phyloP scores from a whole-genome alignment of 2,113 vertebrate species.

The Gyps fulvus region DNA sequence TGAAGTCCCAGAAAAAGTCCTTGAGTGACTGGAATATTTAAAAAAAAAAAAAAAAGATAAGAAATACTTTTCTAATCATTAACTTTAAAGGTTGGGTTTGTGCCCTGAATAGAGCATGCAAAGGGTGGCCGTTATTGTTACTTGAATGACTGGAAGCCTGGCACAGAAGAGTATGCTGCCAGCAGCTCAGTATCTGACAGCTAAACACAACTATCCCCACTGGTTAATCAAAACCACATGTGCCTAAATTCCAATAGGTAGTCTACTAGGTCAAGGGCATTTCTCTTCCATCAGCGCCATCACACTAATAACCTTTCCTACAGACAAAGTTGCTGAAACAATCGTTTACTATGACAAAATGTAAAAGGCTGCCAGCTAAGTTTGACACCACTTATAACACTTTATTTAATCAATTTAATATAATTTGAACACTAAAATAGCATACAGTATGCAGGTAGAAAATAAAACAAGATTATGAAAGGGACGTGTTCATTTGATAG shows the following conservation, averaged over 20 bases:
- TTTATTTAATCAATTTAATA: neutral
- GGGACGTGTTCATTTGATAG: neutral
- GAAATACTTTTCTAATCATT: neutral
- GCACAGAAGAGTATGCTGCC: neutral
- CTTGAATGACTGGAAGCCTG: neutral
- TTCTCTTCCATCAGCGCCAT: slow-evolving; percentile 64
- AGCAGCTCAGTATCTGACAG: slow-evolving; percentile 26
- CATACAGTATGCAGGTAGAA: neutral
- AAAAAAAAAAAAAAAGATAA: neutral
- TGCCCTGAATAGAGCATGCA: neutral
- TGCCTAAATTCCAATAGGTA: slow-evolving; percentile 16
- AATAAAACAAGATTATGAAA: neutral
- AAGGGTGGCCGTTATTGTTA: neutral
- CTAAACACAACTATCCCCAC: neutral
- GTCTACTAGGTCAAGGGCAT: slow-evolving; percentile 57
- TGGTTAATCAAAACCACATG: slow-evolving; percentile 62
- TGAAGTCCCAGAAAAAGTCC: neutral
- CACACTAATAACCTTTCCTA: neutral
- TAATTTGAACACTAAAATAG: neutral
- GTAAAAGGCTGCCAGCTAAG: neutral
- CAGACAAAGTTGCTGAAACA: slow-evolving; percentile 6
- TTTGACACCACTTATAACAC: neutral
- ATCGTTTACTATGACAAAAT: slow-evolving; percentile 30
- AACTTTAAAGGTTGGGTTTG: neutral
- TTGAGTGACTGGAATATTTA: neutral